Conservation (phyloP, 1,140 invertebrate genomes). For the Drosophila ohnishii region DNA sequence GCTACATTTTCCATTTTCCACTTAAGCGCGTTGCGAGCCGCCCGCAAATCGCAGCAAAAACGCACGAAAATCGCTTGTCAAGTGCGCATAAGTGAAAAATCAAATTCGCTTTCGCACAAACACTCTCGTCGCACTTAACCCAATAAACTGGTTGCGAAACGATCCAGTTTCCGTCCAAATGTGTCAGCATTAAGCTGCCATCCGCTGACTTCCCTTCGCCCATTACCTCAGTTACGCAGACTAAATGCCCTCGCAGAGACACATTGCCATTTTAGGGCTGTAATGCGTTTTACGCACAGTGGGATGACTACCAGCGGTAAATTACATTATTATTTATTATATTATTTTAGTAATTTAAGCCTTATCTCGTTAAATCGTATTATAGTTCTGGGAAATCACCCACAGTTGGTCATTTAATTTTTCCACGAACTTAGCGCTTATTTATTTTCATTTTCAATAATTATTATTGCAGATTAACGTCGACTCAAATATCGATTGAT, state of each 20-base stretch:
- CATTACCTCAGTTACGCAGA: conserved; percentile 36
- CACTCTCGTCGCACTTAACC: conserved; percentile 57
- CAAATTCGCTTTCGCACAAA: conserved; percentile 43
- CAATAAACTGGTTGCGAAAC: conserved; percentile 58
- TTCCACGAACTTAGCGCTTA: background rate
- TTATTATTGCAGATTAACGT: background rate
- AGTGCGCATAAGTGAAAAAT: conserved; percentile 54
- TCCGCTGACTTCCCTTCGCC: conserved; percentile 9
- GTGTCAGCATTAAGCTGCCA: conserved; percentile 55
- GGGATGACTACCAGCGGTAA: background rate
- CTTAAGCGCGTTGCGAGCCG: conserved; percentile 18
- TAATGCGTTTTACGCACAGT: conserved; percentile 51
- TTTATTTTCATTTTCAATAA: background rate
- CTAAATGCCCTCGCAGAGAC: conserved; percentile 43
- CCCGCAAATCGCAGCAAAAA: conserved; percentile 20
- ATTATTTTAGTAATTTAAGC: background rate
- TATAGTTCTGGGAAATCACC: too few relatives aligned
- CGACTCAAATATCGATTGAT: conserved; percentile 9
- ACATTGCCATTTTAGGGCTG: conserved; percentile 52
- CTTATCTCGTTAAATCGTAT: background rate
- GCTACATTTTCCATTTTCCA: conserved; percentile 10
- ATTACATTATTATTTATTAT: background rate
- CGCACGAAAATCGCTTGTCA: conserved; percentile 27
- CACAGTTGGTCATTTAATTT: background rate
- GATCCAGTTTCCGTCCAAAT: conserved; percentile 35